Conservation (phyloP, 92 coral and sea anemone genomes). For the Porites cylindrica region DNA sequence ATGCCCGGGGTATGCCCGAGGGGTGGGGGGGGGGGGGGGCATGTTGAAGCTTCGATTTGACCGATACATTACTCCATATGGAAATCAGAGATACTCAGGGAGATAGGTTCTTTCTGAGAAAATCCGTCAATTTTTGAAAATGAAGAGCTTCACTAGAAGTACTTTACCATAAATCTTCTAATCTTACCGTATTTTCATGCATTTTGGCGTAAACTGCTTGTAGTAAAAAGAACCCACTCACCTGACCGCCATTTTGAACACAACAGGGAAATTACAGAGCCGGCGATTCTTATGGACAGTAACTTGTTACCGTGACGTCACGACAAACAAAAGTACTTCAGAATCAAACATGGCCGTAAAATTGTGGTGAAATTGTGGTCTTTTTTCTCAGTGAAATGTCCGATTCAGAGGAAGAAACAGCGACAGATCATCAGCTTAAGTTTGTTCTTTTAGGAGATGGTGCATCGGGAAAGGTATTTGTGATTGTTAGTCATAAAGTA, state of each 20-base stretch:
- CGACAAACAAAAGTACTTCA: constrained; percentile 64
- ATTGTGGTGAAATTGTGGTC: background rate
- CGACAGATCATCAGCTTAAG: constrained; percentile 97
- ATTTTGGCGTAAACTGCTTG: background rate
- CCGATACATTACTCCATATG: no score
- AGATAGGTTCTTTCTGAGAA: no score
- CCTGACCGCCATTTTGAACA: constrained; percentile 5
- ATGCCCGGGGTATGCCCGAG: no score
- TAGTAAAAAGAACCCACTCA: background rate
- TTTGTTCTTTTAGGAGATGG: constrained; percentile 97
- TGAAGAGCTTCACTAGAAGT: no score
- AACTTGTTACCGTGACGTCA: constrained; percentile 93
- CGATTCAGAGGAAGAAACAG: constrained; percentile 94
- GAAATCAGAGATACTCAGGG: no score
- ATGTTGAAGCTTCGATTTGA: no score
- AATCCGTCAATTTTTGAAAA: no score
- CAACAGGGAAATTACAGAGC: constrained; percentile 49
- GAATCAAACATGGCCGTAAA: constrained; percentile 24
- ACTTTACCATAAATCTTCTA: no score
- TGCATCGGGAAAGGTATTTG: constrained; percentile 93
- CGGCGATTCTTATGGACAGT: constrained; percentile 49
- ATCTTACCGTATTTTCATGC: no score
- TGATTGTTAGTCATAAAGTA: background rate
- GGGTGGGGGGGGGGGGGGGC: no score
- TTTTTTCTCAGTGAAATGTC: constrained; percentile 58